Percentiles rank a stretch among this genome's conserved stretches.
Evolutionary conservation across 92 coral and sea anemone genomes (phyloP).

Genomic region (Actinernus sp.): DNA sequence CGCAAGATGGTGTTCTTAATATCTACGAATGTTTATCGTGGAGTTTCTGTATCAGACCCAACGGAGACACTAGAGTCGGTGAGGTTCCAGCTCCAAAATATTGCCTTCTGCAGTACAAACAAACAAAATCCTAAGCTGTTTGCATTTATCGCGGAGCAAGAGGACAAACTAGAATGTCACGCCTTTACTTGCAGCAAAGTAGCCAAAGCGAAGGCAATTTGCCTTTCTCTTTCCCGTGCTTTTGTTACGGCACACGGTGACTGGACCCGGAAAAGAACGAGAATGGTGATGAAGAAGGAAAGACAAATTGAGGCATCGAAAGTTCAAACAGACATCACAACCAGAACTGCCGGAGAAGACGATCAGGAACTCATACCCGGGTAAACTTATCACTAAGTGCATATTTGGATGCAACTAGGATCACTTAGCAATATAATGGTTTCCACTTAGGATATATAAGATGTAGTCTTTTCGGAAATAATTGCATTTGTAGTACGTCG

Average conservation of each 20-base stretch:
- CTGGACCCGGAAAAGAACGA: slow-evolving; percentile 66
- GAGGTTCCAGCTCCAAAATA: slow-evolving; percentile 76
- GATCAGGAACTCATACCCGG: too few relatives aligned
- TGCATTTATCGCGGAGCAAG: slow-evolving; percentile 81
- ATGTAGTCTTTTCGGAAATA: too few relatives aligned
- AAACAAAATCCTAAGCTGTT: slow-evolving; percentile 67
- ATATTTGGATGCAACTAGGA: too few relatives aligned
- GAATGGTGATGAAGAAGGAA: slow-evolving; percentile 49
- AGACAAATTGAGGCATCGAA: slow-evolving; percentile 12
- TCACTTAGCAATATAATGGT: too few relatives aligned
- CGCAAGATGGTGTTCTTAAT: slow-evolving; percentile 74
- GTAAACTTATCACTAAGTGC: too few relatives aligned
- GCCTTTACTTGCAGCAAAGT: slow-evolving; percentile 77
- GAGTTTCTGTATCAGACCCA: slow-evolving; percentile 73
- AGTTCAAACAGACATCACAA: not conserved
- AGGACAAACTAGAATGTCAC: slow-evolving; percentile 81
- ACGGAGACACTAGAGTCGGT: slow-evolving; percentile 50
- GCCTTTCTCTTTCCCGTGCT: slow-evolving; percentile 77
- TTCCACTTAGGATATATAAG: too few relatives aligned
- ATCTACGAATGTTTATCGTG: slow-evolving; percentile 81
- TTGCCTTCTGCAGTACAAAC: slow-evolving; percentile 88
- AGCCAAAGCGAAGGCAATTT: slow-evolving; percentile 71
- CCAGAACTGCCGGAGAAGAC: too few relatives aligned
- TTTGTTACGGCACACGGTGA: slow-evolving; percentile 78
- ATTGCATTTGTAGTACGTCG: too few relatives aligned